A percentile compares a stretch with the other conserved stretches of the same genome.
These are phyloP conservation scores for Bujurquina vittata DNA, from an alignment of 2,113 vertebrate species.

Conservation along the genomic window DNA sequence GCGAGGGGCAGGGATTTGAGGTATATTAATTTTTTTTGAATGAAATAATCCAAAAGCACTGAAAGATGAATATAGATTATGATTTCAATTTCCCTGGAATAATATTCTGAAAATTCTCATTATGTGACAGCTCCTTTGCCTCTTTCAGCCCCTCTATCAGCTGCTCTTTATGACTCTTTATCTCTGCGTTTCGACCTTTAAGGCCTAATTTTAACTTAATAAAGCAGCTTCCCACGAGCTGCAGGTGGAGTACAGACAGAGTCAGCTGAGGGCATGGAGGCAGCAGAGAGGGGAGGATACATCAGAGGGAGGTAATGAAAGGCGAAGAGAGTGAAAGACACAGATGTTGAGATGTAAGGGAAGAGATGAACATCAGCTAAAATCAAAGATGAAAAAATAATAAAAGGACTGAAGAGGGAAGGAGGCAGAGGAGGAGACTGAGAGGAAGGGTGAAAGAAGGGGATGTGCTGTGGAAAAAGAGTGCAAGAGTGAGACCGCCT, in stretches of 20 bases:
- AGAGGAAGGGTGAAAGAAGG: conserved; percentile 5
- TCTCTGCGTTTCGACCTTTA: background rate
- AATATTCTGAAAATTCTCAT: background rate
- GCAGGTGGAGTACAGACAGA: background rate
- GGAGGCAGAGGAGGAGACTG: conserved; percentile 1
- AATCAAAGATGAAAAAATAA: background rate
- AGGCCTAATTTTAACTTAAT: background rate
- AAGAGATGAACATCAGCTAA: conserved; percentile 1
- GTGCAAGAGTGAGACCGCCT: background rate
- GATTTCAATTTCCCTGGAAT: background rate
- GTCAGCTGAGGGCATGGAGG: background rate
- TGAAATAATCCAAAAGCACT: background rate
- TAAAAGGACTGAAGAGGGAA: background rate
- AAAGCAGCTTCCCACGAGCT: background rate
- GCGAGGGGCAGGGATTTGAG: no score
- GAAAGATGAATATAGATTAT: background rate
- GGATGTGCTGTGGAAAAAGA: conserved; percentile 5
- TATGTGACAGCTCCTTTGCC: background rate
- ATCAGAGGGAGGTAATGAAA: conserved; percentile 22
- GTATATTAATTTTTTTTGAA: background rate
- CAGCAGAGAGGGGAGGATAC: background rate
- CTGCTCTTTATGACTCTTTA: background rate
- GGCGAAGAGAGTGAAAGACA: conserved; percentile 27
- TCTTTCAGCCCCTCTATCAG: background rate
- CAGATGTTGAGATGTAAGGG: conserved; percentile 48